These are phyloP conservation scores for Larimichthys crocea DNA, from an alignment of 2,113 vertebrate species.

Conservation along the genomic window DNA sequence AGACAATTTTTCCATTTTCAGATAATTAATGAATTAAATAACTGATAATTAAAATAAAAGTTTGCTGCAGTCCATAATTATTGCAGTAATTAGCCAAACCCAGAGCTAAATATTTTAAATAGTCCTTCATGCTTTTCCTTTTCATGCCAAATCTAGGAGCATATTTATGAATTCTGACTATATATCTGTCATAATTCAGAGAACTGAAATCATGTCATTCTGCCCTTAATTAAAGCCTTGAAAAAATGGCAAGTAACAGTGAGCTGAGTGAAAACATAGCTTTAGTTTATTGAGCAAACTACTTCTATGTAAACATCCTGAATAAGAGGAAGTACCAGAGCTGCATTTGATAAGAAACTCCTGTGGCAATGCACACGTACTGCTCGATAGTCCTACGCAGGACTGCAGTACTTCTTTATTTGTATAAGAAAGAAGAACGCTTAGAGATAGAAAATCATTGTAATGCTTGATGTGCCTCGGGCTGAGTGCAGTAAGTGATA, in stretches of 20 bases:
- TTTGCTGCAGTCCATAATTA: too few relatives aligned
- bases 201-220: background rate
- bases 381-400: background rate
- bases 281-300: background rate
- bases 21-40: too few relatives aligned
- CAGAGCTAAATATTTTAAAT: background rate
- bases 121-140: background rate
- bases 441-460: conserved; percentile 27
- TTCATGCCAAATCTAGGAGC: background rate
- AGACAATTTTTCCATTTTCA: too few relatives aligned
- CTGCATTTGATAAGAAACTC: background rate
- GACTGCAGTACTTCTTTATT: background rate
- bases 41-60: too few relatives aligned
- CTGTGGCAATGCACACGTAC: background rate
- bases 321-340: background rate
- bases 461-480: conserved; percentile 39
- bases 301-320: background rate
- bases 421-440: conserved; percentile 19
- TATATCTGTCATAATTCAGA: background rate
- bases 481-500: conserved; percentile 48
- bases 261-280: background rate
- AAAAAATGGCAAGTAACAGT: background rate
- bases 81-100: background rate
- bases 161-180: background rate
- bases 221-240: background rate